Conservation (phyloP, 2,113 vertebrate genomes). For the Oenanthe melanoleuca region DNA sequence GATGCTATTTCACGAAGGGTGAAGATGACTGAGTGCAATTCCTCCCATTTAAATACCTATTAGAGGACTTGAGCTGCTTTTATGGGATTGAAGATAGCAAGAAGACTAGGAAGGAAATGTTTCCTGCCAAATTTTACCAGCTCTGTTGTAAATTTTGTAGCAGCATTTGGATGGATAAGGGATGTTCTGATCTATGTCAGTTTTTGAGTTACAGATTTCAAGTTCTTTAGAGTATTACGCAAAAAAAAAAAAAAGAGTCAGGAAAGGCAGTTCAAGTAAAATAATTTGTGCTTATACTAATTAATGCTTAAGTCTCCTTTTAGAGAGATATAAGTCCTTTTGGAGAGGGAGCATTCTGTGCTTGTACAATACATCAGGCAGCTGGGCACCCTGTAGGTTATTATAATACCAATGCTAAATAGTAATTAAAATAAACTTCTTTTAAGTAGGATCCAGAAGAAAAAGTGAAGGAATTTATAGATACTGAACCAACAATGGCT, state of each 20-base stretch:
- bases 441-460: constrained; percentile 80
- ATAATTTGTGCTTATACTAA: background rate
- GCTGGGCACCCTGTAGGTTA: background rate
- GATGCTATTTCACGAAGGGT: background rate
- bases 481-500: constrained; percentile 73
- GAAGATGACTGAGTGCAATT: background rate
- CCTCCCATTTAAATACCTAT: background rate
- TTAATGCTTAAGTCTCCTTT: background rate
- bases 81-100: background rate
- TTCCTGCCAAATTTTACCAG: background rate
- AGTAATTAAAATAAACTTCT: background rate
- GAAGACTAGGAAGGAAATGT: background rate
- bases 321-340: background rate
- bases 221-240: background rate
- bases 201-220: background rate
- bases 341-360: background rate
- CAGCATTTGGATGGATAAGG: background rate
- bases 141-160: background rate
- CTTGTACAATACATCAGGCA: background rate
- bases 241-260: background rate
- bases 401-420: background rate
- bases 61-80: background rate
- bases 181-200: background rate
- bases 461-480: constrained; percentile 78
- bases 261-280: background rate